phyloP scores from a whole-genome alignment of 30 jellyfish, hydroid and myxozoan species.

The Aurelia sp. region DNA sequence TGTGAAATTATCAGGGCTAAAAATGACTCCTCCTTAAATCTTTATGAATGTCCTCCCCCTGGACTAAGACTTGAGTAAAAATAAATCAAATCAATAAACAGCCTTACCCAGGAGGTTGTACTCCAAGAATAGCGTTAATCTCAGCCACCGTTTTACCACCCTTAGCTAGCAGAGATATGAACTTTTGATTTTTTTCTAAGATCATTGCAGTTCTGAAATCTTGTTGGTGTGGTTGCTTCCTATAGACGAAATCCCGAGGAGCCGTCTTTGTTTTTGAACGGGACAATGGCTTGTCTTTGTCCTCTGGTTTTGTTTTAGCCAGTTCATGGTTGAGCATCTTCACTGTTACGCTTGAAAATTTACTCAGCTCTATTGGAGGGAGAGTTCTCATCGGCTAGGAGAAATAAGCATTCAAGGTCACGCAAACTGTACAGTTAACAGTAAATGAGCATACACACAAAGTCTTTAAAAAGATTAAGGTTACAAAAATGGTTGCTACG shows the following conservation, averaged over 20 bases:
- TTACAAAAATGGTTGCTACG: too few relatives aligned
- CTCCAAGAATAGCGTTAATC: conserved; percentile 33
- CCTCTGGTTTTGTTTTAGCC: background rate
- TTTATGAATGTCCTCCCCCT: background rate
- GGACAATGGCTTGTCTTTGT: too few relatives aligned
- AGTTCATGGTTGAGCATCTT: background rate
- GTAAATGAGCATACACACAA: too few relatives aligned
- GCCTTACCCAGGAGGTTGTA: background rate
- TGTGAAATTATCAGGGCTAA: too few relatives aligned
- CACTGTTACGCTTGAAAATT: background rate
- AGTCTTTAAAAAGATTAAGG: too few relatives aligned
- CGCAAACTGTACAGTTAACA: too few relatives aligned
- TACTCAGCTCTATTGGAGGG: background rate
- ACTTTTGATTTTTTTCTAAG: conserved; percentile 23
- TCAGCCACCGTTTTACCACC: conserved; percentile 51
- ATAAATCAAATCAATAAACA: too few relatives aligned
- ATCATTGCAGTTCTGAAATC: conserved; percentile 33
- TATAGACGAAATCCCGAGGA: too few relatives aligned
- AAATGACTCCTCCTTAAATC: too few relatives aligned
- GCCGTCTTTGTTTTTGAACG: too few relatives aligned
- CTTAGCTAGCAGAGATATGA: conserved; percentile 12
- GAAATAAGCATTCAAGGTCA: background rate
- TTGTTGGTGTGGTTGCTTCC: background rate
- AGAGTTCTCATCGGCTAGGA: background rate
- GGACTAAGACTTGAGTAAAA: too few relatives aligned